Evolutionary conservation across 2,888 invertebrate species (phyloP).

Genomic region (Synergus laeviventris): DNA sequence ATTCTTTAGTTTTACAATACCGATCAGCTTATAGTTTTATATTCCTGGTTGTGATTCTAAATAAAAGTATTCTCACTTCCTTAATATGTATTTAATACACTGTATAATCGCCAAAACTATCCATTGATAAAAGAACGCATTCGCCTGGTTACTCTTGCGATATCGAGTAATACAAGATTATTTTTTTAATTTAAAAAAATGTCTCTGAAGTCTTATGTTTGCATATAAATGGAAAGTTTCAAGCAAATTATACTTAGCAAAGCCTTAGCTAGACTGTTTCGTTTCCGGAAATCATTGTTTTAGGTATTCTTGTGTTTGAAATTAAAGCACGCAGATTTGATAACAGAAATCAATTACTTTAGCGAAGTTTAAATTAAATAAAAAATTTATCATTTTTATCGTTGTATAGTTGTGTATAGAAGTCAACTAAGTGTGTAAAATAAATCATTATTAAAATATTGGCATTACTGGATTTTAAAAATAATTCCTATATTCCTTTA

Average conservation of each 20-base stretch:
- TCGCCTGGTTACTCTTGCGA: conserved; percentile 30
- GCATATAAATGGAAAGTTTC: not conserved
- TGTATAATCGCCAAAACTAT: conserved; percentile 24
- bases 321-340: not conserved
- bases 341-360: conserved; percentile 12
- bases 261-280: not conserved
- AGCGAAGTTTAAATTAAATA: conserved; percentile 41
- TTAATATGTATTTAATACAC: conserved; percentile 35
- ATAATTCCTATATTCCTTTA: not conserved
- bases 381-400: conserved; percentile 71
- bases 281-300: not conserved
- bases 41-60: not conserved
- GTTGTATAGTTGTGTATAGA: conserved; percentile 76
- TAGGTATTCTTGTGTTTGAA: not conserved
- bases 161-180: conserved; percentile 1
- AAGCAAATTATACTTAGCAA: not conserved
- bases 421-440: conserved; percentile 74
- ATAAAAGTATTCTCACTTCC: conserved; percentile 12
- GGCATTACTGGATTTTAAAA: conserved; percentile 9
- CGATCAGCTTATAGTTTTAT: not conserved
- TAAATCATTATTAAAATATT: conserved; percentile 68
- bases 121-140: conserved; percentile 48
- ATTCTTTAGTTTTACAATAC: not conserved
- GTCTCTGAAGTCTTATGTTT: not conserved
- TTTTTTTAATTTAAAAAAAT: not conserved